phyloP scores from a whole-genome alignment of 2,888 invertebrate species.

The Melipona beecheii region DNA sequence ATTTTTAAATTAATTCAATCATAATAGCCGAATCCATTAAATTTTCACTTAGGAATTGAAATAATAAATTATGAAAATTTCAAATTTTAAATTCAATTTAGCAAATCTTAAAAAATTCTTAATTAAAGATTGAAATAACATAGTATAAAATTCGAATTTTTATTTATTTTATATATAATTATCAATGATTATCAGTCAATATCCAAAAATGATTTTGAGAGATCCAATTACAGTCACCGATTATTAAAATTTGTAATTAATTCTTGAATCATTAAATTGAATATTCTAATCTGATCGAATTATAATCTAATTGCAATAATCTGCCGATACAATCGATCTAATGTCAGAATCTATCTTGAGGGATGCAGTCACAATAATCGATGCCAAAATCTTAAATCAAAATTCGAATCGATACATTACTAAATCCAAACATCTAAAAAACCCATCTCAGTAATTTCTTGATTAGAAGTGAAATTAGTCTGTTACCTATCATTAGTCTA shows the following conservation, averaged over 20 bases:
- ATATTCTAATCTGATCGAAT: too few species aligned
- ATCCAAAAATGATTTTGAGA: too few species aligned
- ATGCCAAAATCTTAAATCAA: not conserved
- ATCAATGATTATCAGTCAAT: too few species aligned
- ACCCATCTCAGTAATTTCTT: not conserved
- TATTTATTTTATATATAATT: too few species aligned
- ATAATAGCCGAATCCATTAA: not conserved
- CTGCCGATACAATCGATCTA: not conserved
- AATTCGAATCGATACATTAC: too few species aligned
- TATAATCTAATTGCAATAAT: not conserved
- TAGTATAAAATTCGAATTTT: too few species aligned
- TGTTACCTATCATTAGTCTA: too few species aligned
- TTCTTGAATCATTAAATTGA: too few species aligned
- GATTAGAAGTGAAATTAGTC: not conserved
- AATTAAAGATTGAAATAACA: too few species aligned
- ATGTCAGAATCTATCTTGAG: not conserved
- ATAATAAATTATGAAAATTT: not conserved
- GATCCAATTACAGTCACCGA: too few species aligned
- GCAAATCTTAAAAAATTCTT: not conserved
- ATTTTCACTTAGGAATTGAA: not conserved
- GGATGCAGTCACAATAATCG: not conserved
- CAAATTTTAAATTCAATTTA: not conserved
- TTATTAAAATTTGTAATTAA: too few species aligned
- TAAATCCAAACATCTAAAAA: too few species aligned
- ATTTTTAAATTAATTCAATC: not conserved